Percentiles rank a stretch among this genome's conserved stretches.
Conservation (phyloP, 2,888 invertebrate species). For the Acholoe squamosa region DNA sequence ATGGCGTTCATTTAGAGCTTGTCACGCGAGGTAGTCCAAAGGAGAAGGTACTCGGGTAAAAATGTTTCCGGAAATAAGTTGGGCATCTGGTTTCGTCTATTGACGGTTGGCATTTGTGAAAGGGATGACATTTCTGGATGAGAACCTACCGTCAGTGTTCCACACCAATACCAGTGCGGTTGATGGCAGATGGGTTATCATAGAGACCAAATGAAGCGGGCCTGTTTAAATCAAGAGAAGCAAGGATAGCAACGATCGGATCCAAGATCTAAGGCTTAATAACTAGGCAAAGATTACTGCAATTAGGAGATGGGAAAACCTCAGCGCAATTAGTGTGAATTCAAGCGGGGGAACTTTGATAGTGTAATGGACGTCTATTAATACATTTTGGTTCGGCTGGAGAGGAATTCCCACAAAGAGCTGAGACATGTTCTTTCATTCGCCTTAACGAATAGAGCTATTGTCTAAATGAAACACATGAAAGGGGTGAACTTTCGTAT, state of each 20-base stretch:
- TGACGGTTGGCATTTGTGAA: not conserved
- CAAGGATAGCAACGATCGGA: not conserved
- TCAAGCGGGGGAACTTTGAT: constrained; percentile 27
- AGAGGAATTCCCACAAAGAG: constrained; percentile 19
- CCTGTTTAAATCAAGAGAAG: not conserved
- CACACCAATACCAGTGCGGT: not conserved
- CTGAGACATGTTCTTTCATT: not conserved
- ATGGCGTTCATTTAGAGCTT: not conserved
- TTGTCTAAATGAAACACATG: constrained; percentile 9
- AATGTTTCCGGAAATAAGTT: constrained; percentile 45
- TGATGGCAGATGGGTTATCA: constrained; percentile 7
- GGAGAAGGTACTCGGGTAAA: constrained; percentile 24
- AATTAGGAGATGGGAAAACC: constrained; percentile 17
- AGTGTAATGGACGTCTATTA: constrained; percentile 26
- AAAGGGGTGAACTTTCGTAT: not conserved
- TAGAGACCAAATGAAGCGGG: constrained; percentile 1
- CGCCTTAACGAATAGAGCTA: constrained; percentile 26
- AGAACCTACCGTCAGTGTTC: not conserved
- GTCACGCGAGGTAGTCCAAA: constrained; percentile 1
- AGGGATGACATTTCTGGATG: not conserved
- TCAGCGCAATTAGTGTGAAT: not conserved
- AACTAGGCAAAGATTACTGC: constrained; percentile 38
- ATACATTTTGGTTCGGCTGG: constrained; percentile 14
- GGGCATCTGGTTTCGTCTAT: not conserved
- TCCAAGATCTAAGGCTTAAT: constrained; percentile 28